phyloP scores from a whole-genome alignment of 2,888 invertebrate genomes.

The Chrysopilus asiliformis region DNA sequence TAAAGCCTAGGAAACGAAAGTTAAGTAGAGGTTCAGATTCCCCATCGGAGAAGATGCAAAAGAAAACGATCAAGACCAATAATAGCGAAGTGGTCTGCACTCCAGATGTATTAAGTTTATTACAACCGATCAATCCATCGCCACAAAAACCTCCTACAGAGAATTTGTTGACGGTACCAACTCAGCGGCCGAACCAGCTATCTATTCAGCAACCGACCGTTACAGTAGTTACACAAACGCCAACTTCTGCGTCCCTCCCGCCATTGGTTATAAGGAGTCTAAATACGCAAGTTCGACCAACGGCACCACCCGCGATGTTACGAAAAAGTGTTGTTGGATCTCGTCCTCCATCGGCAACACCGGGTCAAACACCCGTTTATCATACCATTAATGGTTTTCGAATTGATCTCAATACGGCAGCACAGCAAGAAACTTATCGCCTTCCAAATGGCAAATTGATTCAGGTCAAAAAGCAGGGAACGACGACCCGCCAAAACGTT shows the following conservation, averaged over 20 bases:
- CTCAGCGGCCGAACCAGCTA: not conserved
- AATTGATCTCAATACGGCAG: slow-evolving; percentile 35
- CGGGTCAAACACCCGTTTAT: slow-evolving; percentile 27
- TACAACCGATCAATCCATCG: not conserved
- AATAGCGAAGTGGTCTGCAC: not conserved
- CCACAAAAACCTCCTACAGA: too few species aligned
- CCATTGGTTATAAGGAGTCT: not conserved
- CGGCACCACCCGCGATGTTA: slow-evolving; percentile 11
- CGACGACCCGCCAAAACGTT: slow-evolving; percentile 4
- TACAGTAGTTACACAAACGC: too few species aligned
- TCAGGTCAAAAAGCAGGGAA: slow-evolving; percentile 33
- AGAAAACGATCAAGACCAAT: not conserved
- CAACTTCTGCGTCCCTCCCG: not conserved
- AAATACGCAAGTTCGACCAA: not conserved
- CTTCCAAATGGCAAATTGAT: slow-evolving; percentile 35
- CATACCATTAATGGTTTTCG: slow-evolving; percentile 35
- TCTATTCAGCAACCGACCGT: too few species aligned
- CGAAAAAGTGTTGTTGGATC: slow-evolving; percentile 10
- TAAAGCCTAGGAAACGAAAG: slow-evolving; percentile 16
- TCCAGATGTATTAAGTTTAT: not conserved
- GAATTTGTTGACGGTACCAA: too few species aligned
- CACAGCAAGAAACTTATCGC: slow-evolving; percentile 34
- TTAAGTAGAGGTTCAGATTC: too few species aligned
- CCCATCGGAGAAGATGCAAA: slow-evolving; percentile 1
- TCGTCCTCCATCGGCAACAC: slow-evolving; percentile 13